A percentile compares a stretch with the other conserved stretches of the same genome.
phyloP scores from a whole-genome alignment of 2,888 invertebrate genomes.

The Eristalis arbustorum region DNA sequence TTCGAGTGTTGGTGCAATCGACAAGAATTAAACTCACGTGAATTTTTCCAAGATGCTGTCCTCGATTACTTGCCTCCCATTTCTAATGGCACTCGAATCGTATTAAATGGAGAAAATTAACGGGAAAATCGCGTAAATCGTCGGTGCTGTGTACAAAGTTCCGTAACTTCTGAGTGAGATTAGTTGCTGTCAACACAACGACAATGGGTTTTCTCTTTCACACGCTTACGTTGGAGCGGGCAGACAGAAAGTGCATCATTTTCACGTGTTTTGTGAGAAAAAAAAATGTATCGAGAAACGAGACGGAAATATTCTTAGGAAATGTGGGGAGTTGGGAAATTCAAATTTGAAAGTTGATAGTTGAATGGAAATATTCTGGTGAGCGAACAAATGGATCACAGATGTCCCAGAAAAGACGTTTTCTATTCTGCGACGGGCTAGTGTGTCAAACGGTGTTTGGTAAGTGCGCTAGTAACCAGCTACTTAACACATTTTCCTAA shows the following conservation, averaged over 20 bases:
- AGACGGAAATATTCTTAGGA: neutral
- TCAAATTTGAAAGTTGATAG: neutral
- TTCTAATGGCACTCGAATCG: neutral
- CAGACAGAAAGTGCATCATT: neutral
- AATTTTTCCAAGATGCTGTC: neutral
- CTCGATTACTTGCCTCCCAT: neutral
- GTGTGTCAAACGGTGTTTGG: no score
- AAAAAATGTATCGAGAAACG: neutral
- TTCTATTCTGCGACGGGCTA: no score
- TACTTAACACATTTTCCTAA: no score
- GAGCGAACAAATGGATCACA: no score
- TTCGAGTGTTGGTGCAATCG: neutral
- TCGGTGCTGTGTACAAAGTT: conserved; percentile 15
- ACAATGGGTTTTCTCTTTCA: neutral
- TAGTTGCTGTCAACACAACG: conserved; percentile 2
- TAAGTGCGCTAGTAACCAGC: no score
- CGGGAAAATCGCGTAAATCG: conserved; percentile 8
- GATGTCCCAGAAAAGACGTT: no score
- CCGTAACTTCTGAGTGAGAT: conserved; percentile 37
- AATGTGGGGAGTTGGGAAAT: neutral
- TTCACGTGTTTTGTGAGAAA: neutral
- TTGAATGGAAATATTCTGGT: neutral
- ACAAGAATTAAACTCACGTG: neutral
- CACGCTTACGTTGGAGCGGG: neutral
- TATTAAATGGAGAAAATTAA: conserved; percentile 3